Evolutionary conservation across 2,113 vertebrate species (phyloP).

Genomic region (Odobenus rosmarus): DNA sequence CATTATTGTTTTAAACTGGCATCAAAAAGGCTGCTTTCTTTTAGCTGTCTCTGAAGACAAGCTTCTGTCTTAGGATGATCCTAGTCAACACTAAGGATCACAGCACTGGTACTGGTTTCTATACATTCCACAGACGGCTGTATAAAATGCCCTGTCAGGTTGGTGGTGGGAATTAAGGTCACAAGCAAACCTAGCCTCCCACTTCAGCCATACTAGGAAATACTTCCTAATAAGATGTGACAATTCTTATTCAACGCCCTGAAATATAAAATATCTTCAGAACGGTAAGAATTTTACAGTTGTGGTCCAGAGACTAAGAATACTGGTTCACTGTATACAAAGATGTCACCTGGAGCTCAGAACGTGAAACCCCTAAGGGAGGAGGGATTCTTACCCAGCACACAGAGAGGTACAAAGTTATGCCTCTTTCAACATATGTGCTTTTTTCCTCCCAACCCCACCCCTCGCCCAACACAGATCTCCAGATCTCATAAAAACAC

Average conservation of each 20-base stretch:
- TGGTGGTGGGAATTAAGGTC: not conserved
- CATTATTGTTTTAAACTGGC: constrained; percentile 24
- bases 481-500: constrained; percentile 24
- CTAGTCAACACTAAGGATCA: not conserved
- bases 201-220: constrained; percentile 11
- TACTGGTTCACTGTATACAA: not conserved
- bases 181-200: not conserved
- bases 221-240: constrained; percentile 27
- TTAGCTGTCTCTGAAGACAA: not conserved
- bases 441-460: not conserved
- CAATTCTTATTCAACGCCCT: not conserved
- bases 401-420: not conserved
- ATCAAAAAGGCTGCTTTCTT: constrained; percentile 38
- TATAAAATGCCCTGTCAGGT: not conserved
- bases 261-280: constrained; percentile 52
- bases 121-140: not conserved
- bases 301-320: not conserved
- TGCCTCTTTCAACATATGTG: constrained; percentile 11
- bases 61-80: not conserved
- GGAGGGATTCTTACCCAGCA: not conserved
- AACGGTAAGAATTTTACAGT: not conserved
- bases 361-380: not conserved
- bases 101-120: not conserved
- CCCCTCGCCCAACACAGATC: not conserved
- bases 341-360: not conserved